These are phyloP conservation scores for Geothlypis trichas DNA, from an alignment of 2,113 vertebrate species.

Conservation along the genomic window DNA sequence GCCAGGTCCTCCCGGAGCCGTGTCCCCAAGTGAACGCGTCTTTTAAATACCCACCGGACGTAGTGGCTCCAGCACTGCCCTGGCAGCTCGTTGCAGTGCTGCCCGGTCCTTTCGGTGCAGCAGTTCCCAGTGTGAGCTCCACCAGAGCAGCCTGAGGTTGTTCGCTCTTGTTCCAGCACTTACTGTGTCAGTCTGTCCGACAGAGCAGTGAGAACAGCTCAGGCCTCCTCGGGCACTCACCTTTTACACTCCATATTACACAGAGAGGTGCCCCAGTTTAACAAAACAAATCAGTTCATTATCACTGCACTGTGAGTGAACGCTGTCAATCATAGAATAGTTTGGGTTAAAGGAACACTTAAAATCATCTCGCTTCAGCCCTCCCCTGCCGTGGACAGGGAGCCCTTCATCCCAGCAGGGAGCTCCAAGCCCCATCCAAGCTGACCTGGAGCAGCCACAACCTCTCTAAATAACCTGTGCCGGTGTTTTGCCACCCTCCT, in stretches of 20 bases:
- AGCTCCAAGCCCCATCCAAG: background rate
- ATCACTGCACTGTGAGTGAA: accelerated
- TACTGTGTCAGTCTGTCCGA: accelerated
- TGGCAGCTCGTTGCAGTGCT: background rate
- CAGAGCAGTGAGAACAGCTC: background rate
- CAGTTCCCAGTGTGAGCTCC: background rate
- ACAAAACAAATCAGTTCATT: accelerated
- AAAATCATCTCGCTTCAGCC: background rate
- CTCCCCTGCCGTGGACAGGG: background rate
- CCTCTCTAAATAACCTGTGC: too few relatives aligned
- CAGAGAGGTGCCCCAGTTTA: background rate
- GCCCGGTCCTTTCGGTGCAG: accelerated
- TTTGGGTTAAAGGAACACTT: background rate
- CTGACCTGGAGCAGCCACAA: accelerated
- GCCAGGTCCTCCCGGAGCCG: accelerated
- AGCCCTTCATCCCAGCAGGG: background rate
- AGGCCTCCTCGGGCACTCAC: background rate
- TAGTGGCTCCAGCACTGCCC: background rate
- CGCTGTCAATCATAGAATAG: accelerated
- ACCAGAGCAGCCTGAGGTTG: background rate
- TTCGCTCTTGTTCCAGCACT: accelerated
- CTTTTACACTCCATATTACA: accelerated
- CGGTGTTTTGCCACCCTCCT: accelerated
- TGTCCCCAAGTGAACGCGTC: accelerated
- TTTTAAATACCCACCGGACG: accelerated